Conservation (phyloP, 2,113 vertebrate species). For the Phrynosoma platyrhinos region DNA sequence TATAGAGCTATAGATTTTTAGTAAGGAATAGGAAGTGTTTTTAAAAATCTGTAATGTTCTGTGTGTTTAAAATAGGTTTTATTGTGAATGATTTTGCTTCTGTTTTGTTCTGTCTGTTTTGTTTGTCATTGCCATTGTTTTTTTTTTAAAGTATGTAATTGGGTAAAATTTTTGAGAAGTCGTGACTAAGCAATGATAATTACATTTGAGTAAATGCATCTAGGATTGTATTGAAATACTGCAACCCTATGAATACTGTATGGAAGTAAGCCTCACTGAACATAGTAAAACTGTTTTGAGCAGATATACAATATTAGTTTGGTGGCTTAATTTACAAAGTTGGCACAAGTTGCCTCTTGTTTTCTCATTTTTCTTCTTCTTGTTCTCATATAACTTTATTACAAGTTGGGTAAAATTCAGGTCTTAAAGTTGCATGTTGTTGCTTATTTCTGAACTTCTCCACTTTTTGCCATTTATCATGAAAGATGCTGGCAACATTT, state of each 20-base stretch:
- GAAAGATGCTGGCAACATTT: neutral
- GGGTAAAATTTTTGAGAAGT: neutral
- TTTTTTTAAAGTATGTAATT: too few relatives aligned
- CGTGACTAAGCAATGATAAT: neutral
- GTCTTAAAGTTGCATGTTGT: neutral
- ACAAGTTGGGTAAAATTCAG: neutral
- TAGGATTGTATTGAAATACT: neutral
- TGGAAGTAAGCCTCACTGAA: neutral
- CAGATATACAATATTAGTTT: neutral
- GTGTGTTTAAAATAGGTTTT: too few relatives aligned
- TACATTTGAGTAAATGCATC: neutral
- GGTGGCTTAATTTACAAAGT: neutral
- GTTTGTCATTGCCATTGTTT: too few relatives aligned
- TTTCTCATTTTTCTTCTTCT: neutral
- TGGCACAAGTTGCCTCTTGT: neutral
- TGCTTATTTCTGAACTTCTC: neutral
- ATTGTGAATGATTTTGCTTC: too few relatives aligned
- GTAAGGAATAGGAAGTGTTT: too few relatives aligned
- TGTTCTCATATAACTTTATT: neutral
- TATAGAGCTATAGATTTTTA: too few relatives aligned
- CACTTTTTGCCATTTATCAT: slow-evolving; percentile 5
- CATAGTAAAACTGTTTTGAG: neutral
- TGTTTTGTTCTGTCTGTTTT: too few relatives aligned
- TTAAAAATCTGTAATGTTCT: too few relatives aligned
- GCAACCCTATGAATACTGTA: neutral